Evolutionary conservation across 1,140 invertebrate genomes (phyloP).

Genomic region (Idris sp.): DNA sequence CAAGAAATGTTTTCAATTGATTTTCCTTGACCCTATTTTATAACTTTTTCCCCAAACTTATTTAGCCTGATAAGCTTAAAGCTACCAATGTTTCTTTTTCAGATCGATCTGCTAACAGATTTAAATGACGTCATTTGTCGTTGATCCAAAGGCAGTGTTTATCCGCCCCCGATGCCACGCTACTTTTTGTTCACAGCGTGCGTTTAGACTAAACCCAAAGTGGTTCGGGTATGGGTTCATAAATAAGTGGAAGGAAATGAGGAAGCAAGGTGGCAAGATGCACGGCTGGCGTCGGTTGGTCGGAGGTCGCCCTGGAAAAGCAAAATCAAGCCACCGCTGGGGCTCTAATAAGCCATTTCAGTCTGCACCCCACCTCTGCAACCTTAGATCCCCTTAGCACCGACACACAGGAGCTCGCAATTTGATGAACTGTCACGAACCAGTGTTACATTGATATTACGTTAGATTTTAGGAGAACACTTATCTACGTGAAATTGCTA

Average conservation of each 20-base stretch:
- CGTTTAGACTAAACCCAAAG: conserved; percentile 35
- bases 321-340: conserved; percentile 58
- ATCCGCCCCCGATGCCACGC: conserved; percentile 5
- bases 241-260: conserved; percentile 52
- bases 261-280: conserved; percentile 58
- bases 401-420: conserved; percentile 46
- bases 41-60: too few relatives aligned
- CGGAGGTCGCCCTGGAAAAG: conserved; percentile 58
- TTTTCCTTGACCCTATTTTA: too few relatives aligned
- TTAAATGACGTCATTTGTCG: conserved; percentile 28
- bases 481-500: conserved; percentile 12
- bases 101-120: conserved; percentile 8
- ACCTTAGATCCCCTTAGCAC: conserved; percentile 47
- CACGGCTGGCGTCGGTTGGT: conserved; percentile 61
- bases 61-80: neutral
- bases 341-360: conserved; percentile 63
- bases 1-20: too few relatives aligned
- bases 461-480: conserved; percentile 33
- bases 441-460: conserved; percentile 44
- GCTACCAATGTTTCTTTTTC: neutral
- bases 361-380: conserved; percentile 45
- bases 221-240: conserved; percentile 49
- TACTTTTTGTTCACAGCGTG: conserved; percentile 28
- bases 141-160: conserved; percentile 3
- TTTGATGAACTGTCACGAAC: conserved; percentile 65